phyloP scores from a whole-genome alignment of 2,113 vertebrate genomes.

The Notothenia rossii region DNA sequence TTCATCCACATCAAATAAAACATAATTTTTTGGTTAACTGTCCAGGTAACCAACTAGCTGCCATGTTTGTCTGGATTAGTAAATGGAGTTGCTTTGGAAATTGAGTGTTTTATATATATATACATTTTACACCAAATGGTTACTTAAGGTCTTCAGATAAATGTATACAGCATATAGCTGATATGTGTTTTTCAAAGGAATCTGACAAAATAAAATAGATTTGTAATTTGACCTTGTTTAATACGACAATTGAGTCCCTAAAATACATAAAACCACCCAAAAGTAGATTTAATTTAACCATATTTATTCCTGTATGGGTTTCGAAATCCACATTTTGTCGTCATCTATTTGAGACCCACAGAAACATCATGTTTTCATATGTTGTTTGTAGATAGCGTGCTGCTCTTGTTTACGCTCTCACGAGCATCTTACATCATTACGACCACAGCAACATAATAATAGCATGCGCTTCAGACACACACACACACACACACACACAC shows the following conservation, averaged over 20 bases:
- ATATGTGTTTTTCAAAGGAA: not conserved
- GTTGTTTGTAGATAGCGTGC: slow-evolving; percentile 74
- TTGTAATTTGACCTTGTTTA: not conserved
- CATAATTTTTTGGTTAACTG: not conserved
- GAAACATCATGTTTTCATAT: slow-evolving; percentile 62
- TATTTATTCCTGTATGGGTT: not conserved
- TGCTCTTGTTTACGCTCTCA: slow-evolving; percentile 84
- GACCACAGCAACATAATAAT: slow-evolving; percentile 84
- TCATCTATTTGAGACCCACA: slow-evolving; percentile 15
- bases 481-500: slow-evolving; percentile 52
- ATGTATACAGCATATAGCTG: not conserved
- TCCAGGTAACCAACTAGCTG: not conserved
- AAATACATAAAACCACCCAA: not conserved
- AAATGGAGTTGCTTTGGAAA: not conserved
- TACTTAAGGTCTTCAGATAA: not conserved
- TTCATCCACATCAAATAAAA: not conserved
- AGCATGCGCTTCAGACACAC: slow-evolving; percentile 67
- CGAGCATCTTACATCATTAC: slow-evolving; percentile 81
- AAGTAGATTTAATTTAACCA: not conserved
- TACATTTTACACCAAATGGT: not conserved
- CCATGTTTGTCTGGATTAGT: not conserved
- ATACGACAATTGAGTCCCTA: not conserved
- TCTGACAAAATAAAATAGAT: not conserved
- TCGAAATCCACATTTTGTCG: not conserved
- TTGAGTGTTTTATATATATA: too few relatives aligned